phyloP scores from a whole-genome alignment of 2,888 invertebrate genomes.

The Hyalella azteca region DNA sequence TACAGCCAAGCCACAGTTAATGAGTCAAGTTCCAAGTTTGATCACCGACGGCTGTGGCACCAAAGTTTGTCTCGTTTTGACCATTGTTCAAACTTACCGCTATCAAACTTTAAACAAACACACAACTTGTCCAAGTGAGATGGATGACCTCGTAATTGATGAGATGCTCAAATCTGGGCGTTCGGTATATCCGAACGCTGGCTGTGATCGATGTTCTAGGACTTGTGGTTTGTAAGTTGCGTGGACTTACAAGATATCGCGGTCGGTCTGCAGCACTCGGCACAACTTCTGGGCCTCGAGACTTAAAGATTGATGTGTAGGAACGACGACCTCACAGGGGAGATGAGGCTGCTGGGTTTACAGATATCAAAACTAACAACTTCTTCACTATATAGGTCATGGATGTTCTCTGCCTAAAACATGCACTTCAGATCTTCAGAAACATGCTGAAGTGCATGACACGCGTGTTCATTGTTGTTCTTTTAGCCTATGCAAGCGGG shows the following conservation, averaged over 20 bases:
- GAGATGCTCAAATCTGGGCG: neutral
- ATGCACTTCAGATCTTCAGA: too few relatives aligned
- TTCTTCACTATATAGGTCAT: too few relatives aligned
- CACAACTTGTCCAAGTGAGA: slow-evolving; percentile 34
- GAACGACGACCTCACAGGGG: too few relatives aligned
- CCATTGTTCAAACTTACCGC: slow-evolving; percentile 30
- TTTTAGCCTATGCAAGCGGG: too few relatives aligned
- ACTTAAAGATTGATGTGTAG: neutral
- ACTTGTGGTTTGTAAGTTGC: too few relatives aligned
- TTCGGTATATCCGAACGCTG: neutral
- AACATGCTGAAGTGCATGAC: too few relatives aligned
- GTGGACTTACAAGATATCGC: too few relatives aligned
- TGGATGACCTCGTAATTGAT: slow-evolving; percentile 30
- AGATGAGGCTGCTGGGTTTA: too few relatives aligned
- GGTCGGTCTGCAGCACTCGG: neutral
- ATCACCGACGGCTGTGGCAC: slow-evolving; percentile 1
- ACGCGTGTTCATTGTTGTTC: too few relatives aligned
- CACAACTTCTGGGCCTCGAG: neutral
- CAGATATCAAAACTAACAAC: too few relatives aligned
- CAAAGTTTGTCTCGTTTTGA: slow-evolving; percentile 19
- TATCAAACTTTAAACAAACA: slow-evolving; percentile 30
- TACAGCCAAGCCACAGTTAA: neutral
- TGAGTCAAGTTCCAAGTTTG: neutral
- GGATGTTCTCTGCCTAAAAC: too few relatives aligned
- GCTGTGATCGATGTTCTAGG: neutral